Evolutionary conservation across 1,140 invertebrate genomes (phyloP), one percentile per base, ranked within the genome.

Genomic region (Drosophila nasuta): DNA sequence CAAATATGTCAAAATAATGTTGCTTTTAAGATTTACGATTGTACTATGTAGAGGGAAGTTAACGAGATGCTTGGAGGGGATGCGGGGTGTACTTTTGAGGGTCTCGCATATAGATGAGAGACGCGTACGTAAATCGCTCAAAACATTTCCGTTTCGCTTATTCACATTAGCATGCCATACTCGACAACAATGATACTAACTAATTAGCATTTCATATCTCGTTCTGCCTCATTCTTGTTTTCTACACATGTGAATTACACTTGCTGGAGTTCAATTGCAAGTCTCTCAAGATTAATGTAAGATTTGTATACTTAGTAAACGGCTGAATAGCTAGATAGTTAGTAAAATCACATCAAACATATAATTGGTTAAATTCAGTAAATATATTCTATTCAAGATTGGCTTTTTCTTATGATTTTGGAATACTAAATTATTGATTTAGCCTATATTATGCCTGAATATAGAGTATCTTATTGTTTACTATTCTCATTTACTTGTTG

Each of bases 141-240:
- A 65, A 65, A 75, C 68, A 65, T 75, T 75, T 75, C 73, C 73
- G 67, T 58, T 62, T 57, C 63, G n/a, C 33, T 51, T 43, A 57
- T 85, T 81, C 45, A 43, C 35, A 62, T 74, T 85, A 77, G 85
- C 69, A 77, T 77, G 77, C 82, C 65, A 83, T 54, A 30, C 56
- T 68, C 60, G 69, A 25, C 60, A 85, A 81, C 73, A 85, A 83
- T 74, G 68, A 79, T 54, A 74, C 73, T 60, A 64, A 66, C 66
- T 81, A 85, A 88, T 88, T 88, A 89, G 81, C 74, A 80, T 54
- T n/a, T 54, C 35, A 38, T 15, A 54, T 35, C 30, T 54, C 51
- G 20, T n/a, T 74, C 63, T 71, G 49, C 25, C 46, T n/a, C n/a
- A n/a, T n/a, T 41, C 54, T 71, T 78, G 68, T 78, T 43, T 11